Percentiles rank a stretch among this genome's conserved stretches.
These are phyloP conservation scores for Petrophora chlorosata DNA, from an alignment of 2,888 invertebrate genomes.

Conservation along the genomic window DNA sequence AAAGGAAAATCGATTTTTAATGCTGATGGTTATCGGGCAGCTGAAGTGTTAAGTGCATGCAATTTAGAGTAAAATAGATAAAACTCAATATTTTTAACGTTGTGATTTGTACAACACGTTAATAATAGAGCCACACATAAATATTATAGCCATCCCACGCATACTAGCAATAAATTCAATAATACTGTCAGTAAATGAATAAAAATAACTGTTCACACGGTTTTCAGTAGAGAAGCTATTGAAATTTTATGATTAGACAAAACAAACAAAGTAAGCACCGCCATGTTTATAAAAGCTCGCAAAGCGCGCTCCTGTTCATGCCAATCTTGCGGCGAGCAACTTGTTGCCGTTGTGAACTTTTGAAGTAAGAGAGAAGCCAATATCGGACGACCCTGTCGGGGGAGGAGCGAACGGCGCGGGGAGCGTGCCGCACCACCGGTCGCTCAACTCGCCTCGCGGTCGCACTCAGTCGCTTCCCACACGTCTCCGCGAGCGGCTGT, in stretches of 20 bases:
- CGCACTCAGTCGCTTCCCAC: slow-evolving; percentile 70
- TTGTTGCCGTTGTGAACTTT: slow-evolving; percentile 82
- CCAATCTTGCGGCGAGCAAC: slow-evolving; percentile 81
- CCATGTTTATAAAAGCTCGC: slow-evolving; percentile 83
- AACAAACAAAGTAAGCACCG: slow-evolving; percentile 80
- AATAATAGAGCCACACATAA: too few species aligned
- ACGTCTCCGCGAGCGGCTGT: slow-evolving; percentile 54
- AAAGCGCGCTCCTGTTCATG: slow-evolving; percentile 82
- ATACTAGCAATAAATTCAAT: slow-evolving; percentile 3
- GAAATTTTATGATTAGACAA: slow-evolving; percentile 78
- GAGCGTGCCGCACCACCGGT: slow-evolving; percentile 70
- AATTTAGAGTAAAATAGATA: slow-evolving; percentile 9
- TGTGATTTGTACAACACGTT: too few species aligned
- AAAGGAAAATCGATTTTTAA: slow-evolving; percentile 43
- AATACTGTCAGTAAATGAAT: slow-evolving; percentile 11
- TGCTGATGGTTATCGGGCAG: slow-evolving; percentile 28
- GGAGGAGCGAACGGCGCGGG: slow-evolving; percentile 79
- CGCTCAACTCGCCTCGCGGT: slow-evolving; percentile 71
- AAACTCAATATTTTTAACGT: too few species aligned
- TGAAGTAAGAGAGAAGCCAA: slow-evolving; percentile 58
- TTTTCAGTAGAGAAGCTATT: slow-evolving; percentile 62
- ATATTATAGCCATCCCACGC: slow-evolving; percentile 3
- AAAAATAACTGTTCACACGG: slow-evolving; percentile 47
- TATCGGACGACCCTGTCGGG: slow-evolving; percentile 70
- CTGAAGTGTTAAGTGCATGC: slow-evolving; percentile 30